These are phyloP conservation scores for Corydoras maculifer DNA, from an alignment of 2,113 vertebrate genomes.

Conservation along the genomic window DNA sequence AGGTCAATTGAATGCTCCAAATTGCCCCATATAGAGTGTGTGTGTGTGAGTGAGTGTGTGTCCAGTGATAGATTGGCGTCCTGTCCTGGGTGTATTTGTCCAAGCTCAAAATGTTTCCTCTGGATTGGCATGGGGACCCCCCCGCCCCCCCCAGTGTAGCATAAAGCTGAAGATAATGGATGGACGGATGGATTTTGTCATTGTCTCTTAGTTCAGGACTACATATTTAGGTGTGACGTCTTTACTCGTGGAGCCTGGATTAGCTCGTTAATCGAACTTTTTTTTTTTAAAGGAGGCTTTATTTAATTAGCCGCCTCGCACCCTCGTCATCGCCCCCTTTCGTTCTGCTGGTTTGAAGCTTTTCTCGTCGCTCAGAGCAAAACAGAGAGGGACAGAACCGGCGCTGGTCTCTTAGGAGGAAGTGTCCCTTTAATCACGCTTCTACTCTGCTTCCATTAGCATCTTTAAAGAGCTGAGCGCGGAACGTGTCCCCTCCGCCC, in stretches of 20 bases:
- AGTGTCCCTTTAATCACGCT: slow-evolving; percentile 71
- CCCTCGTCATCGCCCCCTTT: slow-evolving; percentile 55
- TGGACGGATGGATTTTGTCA: too few relatives aligned
- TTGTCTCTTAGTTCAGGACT: slow-evolving; percentile 13
- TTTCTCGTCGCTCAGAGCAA: slow-evolving; percentile 64
- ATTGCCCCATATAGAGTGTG: too few relatives aligned
- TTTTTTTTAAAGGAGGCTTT: slow-evolving; percentile 69
- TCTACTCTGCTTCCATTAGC: slow-evolving; percentile 64
- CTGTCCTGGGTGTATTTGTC: too few relatives aligned
- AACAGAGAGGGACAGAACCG: slow-evolving; percentile 43
- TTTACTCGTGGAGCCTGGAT: slow-evolving; percentile 66
- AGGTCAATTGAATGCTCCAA: too few relatives aligned
- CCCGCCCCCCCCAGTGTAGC: too few relatives aligned
- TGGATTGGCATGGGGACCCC: too few relatives aligned
- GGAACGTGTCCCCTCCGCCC: slow-evolving; percentile 8
- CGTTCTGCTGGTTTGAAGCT: slow-evolving; percentile 55
- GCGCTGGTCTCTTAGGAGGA: slow-evolving; percentile 65
- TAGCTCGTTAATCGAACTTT: too few relatives aligned
- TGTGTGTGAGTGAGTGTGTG: too few relatives aligned
- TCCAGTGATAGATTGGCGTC: too few relatives aligned
- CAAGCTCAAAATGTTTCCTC: too few relatives aligned
- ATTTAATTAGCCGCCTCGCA: slow-evolving; percentile 69
- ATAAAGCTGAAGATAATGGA: too few relatives aligned
- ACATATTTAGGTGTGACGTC: slow-evolving; percentile 36
- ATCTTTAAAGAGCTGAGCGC: slow-evolving; percentile 52